These are phyloP conservation scores for Pelodytes ibericus DNA, from an alignment of 2,797 vertebrate genomes.

Conservation along the genomic window DNA sequence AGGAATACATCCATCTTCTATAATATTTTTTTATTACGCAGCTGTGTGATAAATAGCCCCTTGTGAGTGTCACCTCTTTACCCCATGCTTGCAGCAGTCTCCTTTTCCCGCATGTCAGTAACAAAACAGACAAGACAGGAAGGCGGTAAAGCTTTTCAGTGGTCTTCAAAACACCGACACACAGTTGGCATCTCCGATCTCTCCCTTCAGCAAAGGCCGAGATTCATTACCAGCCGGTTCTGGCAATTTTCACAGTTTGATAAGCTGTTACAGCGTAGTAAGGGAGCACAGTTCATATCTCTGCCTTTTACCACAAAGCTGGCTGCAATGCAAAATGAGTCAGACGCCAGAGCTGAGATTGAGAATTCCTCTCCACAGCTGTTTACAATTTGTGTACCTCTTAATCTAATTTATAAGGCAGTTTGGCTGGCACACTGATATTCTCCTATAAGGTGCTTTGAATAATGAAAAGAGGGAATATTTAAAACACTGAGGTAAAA, in stretches of 20 bases:
- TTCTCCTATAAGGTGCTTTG: slow-evolving; percentile 6
- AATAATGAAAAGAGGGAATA: slow-evolving; percentile 6
- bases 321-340: slow-evolving; percentile 39
- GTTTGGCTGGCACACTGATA: slow-evolving; percentile 30
- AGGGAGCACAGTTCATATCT: slow-evolving; percentile 49
- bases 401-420: slow-evolving; percentile 52
- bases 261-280: slow-evolving; percentile 40
- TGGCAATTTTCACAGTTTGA: slow-evolving; percentile 54
- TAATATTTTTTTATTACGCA: too few species aligned
- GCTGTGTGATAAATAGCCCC: too few species aligned
- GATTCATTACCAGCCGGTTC: slow-evolving; percentile 46
- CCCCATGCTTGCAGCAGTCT: too few species aligned
- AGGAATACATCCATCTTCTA: too few species aligned
- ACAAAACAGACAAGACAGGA: neutral
- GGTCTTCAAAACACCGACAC: slow-evolving; percentile 17
- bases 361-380: slow-evolving; percentile 37
- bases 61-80: too few species aligned
- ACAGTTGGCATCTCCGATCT: slow-evolving; percentile 28
- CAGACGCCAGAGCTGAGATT: slow-evolving; percentile 12
- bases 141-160: neutral
- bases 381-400: slow-evolving; percentile 46
- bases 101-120: neutral
- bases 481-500: slow-evolving; percentile 19
- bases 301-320: slow-evolving; percentile 40
- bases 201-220: slow-evolving; percentile 17